A percentile compares a stretch with the other conserved stretches of the same genome.
These are phyloP conservation scores for Eidolon helvum DNA, from an alignment of 2,113 vertebrate species.

Conservation along the genomic window DNA sequence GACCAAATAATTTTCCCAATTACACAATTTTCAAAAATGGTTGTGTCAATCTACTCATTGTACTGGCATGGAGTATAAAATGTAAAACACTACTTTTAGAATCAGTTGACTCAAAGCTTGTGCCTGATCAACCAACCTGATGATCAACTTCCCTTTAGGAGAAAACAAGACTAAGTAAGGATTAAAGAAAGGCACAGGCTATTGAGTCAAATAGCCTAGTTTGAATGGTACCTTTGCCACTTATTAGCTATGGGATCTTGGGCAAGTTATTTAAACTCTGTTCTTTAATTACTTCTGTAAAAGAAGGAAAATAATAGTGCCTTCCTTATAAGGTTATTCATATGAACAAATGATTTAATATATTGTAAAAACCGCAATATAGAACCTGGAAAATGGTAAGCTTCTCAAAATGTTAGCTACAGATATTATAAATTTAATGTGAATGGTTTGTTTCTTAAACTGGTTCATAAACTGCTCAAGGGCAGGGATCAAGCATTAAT, in stretches of 20 bases:
- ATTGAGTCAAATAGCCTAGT: not conserved
- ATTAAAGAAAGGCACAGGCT: not conserved
- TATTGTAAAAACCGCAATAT: not conserved
- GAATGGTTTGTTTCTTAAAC: not conserved
- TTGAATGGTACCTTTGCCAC: not conserved
- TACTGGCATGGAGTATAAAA: not conserved
- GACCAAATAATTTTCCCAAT: not conserved
- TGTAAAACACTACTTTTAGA: not conserved
- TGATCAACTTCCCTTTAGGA: not conserved
- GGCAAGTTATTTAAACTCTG: not conserved
- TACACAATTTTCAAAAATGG: not conserved
- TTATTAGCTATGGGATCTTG: not conserved
- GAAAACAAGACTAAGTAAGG: not conserved
- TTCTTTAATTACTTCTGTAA: not conserved
- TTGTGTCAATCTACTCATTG: not conserved
- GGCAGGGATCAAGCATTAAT: not conserved
- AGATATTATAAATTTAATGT: not conserved
- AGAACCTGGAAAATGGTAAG: not conserved
- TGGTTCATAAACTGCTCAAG: not conserved
- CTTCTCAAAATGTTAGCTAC: not conserved
- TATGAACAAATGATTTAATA: not conserved
- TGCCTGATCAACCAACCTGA: not conserved
- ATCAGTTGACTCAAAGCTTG: not conserved
- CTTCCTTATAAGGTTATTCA: not conserved
- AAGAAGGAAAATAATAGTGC: not conserved